Percentiles rank a stretch among this genome's conserved stretches.
These are phyloP conservation scores for Xenopus tropicalis DNA, from an alignment of 2,113 vertebrate species.

Conservation along the genomic window UCB_Xtro_10.0 CM004447.2:31768001-31768500, in stretches of 20 bases:
- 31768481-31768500: too few species aligned
- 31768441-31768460: too few species aligned
- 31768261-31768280: slow-evolving; percentile 67
- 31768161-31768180: neutral
- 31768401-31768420: too few species aligned
- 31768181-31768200: neutral
- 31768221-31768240: slow-evolving; percentile 46
- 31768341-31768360: slow-evolving; percentile 59
- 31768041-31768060: too few species aligned
- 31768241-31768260: slow-evolving; percentile 55
- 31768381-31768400: too few species aligned
- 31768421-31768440: too few species aligned
- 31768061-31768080: too few species aligned
- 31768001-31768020: too few species aligned
- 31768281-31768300: slow-evolving; percentile 72
- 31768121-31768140: neutral
- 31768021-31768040: too few species aligned
- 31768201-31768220: slow-evolving; percentile 64
- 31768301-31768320: slow-evolving; percentile 70
- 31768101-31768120: too few species aligned
- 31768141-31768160: neutral
- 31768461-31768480: too few species aligned
- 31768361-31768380: neutral
- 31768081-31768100: too few species aligned
- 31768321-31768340: slow-evolving; percentile 54